These are phyloP conservation scores for Sarcophaga peregrina DNA, from an alignment of 1,140 invertebrate species.

Conservation along the genomic window DNA sequence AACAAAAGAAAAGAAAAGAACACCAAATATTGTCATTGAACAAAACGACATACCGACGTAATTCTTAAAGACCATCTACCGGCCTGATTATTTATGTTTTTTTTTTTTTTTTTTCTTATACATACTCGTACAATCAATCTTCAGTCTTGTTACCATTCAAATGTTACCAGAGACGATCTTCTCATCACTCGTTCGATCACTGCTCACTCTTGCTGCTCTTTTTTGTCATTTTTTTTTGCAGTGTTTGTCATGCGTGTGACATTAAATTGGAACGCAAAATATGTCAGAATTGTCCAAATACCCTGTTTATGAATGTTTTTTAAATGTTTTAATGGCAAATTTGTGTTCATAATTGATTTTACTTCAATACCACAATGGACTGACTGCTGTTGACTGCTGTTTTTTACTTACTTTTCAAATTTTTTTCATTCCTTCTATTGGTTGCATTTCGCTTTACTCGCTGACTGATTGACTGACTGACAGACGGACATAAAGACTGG, in stretches of 20 bases:
- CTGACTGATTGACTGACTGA: too few relatives aligned
- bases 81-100: neutral
- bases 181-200: neutral
- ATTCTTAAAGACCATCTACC: neutral
- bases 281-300: slow-evolving; percentile 67
- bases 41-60: neutral
- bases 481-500: too few relatives aligned
- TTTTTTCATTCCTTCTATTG: neutral
- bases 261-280: slow-evolving; percentile 50
- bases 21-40: too few relatives aligned
- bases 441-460: too few relatives aligned
- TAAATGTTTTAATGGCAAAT: slow-evolving; percentile 64
- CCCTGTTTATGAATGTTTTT: slow-evolving; percentile 51
- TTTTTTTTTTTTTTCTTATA: too few relatives aligned
- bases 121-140: too few relatives aligned
- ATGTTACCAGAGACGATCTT: neutral
- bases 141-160: slow-evolving; percentile 4
- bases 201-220: too few relatives aligned
- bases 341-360: slow-evolving; percentile 66
- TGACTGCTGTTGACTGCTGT: slow-evolving; percentile 6
- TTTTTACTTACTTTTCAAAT: neutral
- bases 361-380: neutral
- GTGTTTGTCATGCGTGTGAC: slow-evolving; percentile 43
- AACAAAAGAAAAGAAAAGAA: too few relatives aligned
- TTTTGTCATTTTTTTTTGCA: neutral